Evolutionary conservation across 2,113 vertebrate species (phyloP).

Genomic region (Mastomys coucha): DNA sequence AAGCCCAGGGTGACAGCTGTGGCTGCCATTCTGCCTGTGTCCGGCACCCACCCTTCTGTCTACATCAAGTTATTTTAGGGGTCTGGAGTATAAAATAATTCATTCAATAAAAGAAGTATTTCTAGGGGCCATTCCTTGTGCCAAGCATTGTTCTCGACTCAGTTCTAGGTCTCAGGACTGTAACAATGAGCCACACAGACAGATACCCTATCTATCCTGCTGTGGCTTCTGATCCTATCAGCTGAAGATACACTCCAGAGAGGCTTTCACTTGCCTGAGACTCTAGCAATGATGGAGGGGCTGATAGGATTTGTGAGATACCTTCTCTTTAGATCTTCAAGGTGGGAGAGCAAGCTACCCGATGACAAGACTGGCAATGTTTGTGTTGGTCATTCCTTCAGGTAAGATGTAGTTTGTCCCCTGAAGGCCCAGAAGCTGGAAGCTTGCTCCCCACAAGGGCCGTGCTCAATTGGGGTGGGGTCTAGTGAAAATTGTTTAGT

Average conservation of each 20-base stretch:
- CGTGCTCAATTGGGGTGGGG: background rate
- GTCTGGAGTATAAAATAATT: background rate
- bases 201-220: background rate
- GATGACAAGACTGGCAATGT: background rate
- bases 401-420: too few species aligned
- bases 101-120: background rate
- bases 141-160: background rate
- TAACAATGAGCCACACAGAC: background rate
- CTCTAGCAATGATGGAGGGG: background rate
- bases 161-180: background rate
- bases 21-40: background rate
- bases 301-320: background rate
- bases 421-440: background rate
- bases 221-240: background rate
- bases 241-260: background rate
- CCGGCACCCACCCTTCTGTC: background rate
- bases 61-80: background rate
- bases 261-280: background rate
- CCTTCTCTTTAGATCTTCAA: background rate
- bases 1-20: background rate
- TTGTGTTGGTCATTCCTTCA: background rate
- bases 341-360: background rate
- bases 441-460: background rate
- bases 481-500: background rate
- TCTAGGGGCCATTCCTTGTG: background rate